Percentiles rank a stretch among this genome's conserved stretches.
Evolutionary conservation across 2,888 invertebrate species (phyloP).

Genomic region (Melanotus villosus): DNA sequence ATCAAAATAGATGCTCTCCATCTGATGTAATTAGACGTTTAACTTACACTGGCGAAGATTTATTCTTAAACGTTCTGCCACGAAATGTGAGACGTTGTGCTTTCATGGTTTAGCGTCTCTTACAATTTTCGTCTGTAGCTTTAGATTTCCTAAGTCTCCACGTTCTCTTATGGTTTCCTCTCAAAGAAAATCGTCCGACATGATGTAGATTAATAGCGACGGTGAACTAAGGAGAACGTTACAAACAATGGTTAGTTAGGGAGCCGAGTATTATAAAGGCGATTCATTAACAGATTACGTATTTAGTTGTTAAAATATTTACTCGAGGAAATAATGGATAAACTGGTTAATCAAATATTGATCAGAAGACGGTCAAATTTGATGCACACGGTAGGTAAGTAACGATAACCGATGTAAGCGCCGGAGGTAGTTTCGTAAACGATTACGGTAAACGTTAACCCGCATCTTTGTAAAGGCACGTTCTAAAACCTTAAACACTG

Average conservation of each 20-base stretch:
- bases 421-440: constrained; percentile 46
- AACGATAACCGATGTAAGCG: constrained; percentile 29
- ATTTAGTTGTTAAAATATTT: constrained; percentile 14
- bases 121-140: constrained; percentile 27
- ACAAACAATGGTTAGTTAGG: neutral
- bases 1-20: constrained; percentile 12
- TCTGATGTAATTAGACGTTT: constrained; percentile 29
- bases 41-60: constrained; percentile 27
- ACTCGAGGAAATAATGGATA: constrained; percentile 11
- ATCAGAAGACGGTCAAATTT: constrained; percentile 1
- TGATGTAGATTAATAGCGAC: constrained; percentile 37
- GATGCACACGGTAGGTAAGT: constrained; percentile 39
- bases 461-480: constrained; percentile 40
- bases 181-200: constrained; percentile 36
- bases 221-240: constrained; percentile 10
- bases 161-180: constrained; percentile 18
- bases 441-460: constrained; percentile 49
- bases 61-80: constrained; percentile 22
- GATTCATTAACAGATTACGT: constrained; percentile 29
- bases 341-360: constrained; percentile 27
- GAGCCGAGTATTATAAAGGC: neutral
- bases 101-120: constrained; percentile 15
- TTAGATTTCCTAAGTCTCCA: neutral
- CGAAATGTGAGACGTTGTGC: constrained; percentile 24
- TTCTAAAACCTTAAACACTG: constrained; percentile 51